Percentiles rank a stretch among this genome's conserved stretches.
Evolutionary conservation across 2,797 vertebrate species (phyloP).

Genomic region (Cephalopachus bancanus): DNA sequence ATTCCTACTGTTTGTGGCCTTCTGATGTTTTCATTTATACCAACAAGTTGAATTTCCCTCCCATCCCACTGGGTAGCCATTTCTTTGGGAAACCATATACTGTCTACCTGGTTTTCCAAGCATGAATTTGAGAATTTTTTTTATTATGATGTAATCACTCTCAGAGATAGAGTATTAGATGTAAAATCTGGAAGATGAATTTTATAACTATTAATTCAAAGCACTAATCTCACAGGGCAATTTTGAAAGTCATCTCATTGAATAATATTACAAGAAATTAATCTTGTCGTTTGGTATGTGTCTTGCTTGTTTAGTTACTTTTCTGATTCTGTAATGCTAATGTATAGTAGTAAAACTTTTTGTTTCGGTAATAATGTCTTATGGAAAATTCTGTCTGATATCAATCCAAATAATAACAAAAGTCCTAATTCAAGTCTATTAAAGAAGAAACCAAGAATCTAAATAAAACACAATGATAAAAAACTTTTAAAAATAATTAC

Average conservation of each 20-base stretch:
- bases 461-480: not conserved
- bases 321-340: not conserved
- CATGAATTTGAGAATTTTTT: not conserved
- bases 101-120: not conserved
- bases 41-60: not conserved
- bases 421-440: not conserved
- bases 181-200: constrained; percentile 3
- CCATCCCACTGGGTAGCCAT: rapidly evolving
- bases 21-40: not conserved
- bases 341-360: not conserved
- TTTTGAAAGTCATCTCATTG: not conserved
- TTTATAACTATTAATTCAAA: constrained; percentile 53
- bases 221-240: not conserved
- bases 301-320: not conserved
- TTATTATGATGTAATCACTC: not conserved
- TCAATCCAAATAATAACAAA: constrained; percentile 55
- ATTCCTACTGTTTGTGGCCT: not conserved
- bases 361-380: not conserved
- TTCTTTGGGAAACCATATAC: not conserved
- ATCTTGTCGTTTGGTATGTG: not conserved
- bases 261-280: not conserved
- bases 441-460: constrained; percentile 50
- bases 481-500: not conserved
- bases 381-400: not conserved
- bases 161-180: constrained; percentile 17